Evolutionary conservation across 2,888 invertebrate genomes (phyloP).

Genomic region (Drosophila prolongata): DNA sequence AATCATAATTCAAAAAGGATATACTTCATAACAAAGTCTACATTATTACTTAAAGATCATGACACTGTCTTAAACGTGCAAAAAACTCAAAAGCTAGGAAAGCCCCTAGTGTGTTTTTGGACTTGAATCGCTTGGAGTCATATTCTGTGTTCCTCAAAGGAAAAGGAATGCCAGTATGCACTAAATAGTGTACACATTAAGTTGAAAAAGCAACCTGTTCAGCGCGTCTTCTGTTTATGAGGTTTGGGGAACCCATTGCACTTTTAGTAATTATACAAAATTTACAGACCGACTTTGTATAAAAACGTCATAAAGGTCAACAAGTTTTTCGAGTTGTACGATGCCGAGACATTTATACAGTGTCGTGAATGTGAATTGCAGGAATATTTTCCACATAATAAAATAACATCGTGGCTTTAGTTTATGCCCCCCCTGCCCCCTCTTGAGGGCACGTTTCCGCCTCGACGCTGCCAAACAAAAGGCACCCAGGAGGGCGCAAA

Average conservation of each 20-base stretch:
- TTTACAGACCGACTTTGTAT: conserved; percentile 9
- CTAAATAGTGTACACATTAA: too few species aligned
- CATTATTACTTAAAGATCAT: too few species aligned
- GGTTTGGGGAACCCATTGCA: conserved; percentile 8
- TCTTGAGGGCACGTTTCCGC: conserved; percentile 42
- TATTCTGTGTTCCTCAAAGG: too few species aligned
- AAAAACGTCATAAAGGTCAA: conserved; percentile 50
- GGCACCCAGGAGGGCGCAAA: conserved; percentile 48
- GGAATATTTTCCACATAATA: conserved; percentile 63
- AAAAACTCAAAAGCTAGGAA: too few species aligned
- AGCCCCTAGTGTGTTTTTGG: too few species aligned
- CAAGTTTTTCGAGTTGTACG: conserved; percentile 13
- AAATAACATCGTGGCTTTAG: conserved; percentile 55
- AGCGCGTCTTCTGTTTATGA: not conserved
- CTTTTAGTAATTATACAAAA: conserved; percentile 34
- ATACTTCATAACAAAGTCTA: too few species aligned
- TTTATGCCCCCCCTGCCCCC: not conserved
- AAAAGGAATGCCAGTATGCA: too few species aligned
- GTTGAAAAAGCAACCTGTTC: too few species aligned
- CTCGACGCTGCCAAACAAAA: conserved; percentile 59
- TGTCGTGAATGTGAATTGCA: conserved; percentile 50
- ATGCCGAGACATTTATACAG: conserved; percentile 14
- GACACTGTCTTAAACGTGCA: too few species aligned
- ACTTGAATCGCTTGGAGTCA: too few species aligned
- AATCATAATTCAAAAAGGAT: too few species aligned